Percentiles rank a stretch among this genome's conserved stretches.
Conservation (phyloP, 2,888 invertebrate species). For the Pollenia amentaria region DNA sequence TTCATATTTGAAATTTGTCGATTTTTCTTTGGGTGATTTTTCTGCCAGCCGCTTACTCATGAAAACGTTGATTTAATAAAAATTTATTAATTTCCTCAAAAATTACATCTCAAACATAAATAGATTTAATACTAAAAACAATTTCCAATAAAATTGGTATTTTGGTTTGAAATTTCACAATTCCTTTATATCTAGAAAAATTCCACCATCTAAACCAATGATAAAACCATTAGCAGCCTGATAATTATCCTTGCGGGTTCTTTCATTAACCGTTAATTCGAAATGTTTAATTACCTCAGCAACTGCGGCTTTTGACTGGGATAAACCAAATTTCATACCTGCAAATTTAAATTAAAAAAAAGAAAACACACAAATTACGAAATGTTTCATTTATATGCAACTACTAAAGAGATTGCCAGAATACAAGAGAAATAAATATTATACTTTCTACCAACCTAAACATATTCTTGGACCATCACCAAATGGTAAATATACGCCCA, state of each 20-base stretch:
- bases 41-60: no score
- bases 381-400: neutral
- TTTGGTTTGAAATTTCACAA: conserved; percentile 23
- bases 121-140: no score
- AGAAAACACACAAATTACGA: conserved; percentile 7
- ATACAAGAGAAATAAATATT: conserved; percentile 1
- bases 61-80: no score
- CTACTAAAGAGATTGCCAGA: neutral
- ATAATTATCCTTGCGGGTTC: conserved; percentile 73
- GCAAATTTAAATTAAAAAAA: conserved; percentile 2
- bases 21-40: no score
- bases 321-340: conserved; percentile 75
- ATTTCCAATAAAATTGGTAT: no score
- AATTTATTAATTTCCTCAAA: no score
- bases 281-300: conserved; percentile 75
- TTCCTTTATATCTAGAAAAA: conserved; percentile 66
- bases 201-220: conserved; percentile 74
- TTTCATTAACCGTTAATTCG: conserved; percentile 71
- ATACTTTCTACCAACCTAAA: conserved; percentile 72
- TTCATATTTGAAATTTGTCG: no score
- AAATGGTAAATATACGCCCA: conserved; percentile 78
- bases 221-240: conserved; percentile 72
- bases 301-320: conserved; percentile 74
- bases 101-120: no score
- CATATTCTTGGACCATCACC: conserved; percentile 80